Base-by-base conservation (phyloP, 2,888 invertebrate species). In the Ophion costatus region DNA sequence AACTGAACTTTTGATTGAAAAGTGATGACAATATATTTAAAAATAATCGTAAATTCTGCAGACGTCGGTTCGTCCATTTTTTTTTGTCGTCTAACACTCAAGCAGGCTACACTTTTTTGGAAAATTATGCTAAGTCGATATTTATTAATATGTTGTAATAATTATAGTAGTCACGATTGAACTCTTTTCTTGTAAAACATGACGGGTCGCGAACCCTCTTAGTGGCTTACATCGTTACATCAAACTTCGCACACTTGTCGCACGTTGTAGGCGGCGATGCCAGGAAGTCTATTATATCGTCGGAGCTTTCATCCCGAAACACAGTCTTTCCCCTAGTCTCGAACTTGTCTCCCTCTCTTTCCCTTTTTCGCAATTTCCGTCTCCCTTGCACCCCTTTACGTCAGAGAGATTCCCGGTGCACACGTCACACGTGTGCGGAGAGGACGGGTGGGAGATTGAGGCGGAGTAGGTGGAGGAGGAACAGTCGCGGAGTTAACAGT, bases 381-480 rank as follows among this genome's bases (percentile, higher is more conserved):
- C 61, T 29, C 57, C 29, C 45, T 45, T n/a, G 1, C 64, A n/a
- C 17, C 56, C 59, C 45, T 63, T 33, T 17, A 38, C 56, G 71
- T 82, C 75, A 82, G 70, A 82, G 67, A 57, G 75, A 74, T 45
- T 84, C 64, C 64, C 76, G 84, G 81, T 84, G 81, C 84, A 78
- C 70, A 59, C 59, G 78, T 66, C 56, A 63, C 81, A 38, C 45
- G 56, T 45, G 51, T 22, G 17, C 17, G 29, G 57, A 38, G 10
- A 38, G 17, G 38, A 64, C 29, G 63, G 57, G 24, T 17, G 0
- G 20, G 42, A 24, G 59, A 29, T 38, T 14, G 22, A 64, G n/a
- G 9, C 38, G 38, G 17, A 38, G 17, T 9, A 33, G 10, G 45
- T 57, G 56, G 42, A n/a, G 56, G 33, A 29, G 59, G 42, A 33